Percentiles rank a stretch among this genome's conserved stretches.
These are phyloP conservation scores for Tachypleus tridentatus DNA, from an alignment of 1,140 invertebrate species.

Conservation along the genomic window DNA sequence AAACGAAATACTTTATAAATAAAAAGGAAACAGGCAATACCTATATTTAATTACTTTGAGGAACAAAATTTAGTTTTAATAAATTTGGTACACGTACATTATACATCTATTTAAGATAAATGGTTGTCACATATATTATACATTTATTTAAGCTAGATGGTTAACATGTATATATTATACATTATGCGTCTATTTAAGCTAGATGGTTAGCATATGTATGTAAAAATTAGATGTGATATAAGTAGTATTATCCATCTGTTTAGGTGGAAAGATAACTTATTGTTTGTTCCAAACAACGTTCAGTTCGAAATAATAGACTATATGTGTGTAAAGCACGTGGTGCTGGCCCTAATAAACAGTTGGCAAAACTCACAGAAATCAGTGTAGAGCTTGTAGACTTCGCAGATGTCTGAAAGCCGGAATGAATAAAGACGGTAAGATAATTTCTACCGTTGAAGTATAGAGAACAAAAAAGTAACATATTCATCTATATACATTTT, in stretches of 20 bases:
- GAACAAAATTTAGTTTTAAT: too few relatives aligned
- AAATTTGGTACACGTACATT: too few relatives aligned
- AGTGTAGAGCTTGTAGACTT: conserved; percentile 44
- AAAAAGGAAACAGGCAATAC: too few relatives aligned
- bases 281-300: conserved; percentile 47
- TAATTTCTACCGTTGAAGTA: too few relatives aligned
- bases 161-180: background rate
- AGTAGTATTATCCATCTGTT: background rate
- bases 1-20: too few relatives aligned
- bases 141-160: background rate
- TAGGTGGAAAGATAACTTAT: conserved; percentile 4
- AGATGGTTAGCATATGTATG: too few relatives aligned
- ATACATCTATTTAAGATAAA: too few relatives aligned
- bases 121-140: background rate
- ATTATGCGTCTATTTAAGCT: too few relatives aligned
- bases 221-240: background rate
- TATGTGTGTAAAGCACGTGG: conserved; percentile 90
- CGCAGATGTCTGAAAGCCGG: conserved; percentile 43
- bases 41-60: too few relatives aligned
- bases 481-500: too few relatives aligned
- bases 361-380: conserved; percentile 73
- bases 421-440: conserved; percentile 44
- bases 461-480: too few relatives aligned
- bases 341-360: conserved; percentile 55
- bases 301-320: conserved; percentile 82